A percentile compares a stretch with the other conserved stretches of the same genome.
Evolutionary conservation across 2,888 invertebrate genomes (phyloP).

Genomic region (Chirona hameri): DNA sequence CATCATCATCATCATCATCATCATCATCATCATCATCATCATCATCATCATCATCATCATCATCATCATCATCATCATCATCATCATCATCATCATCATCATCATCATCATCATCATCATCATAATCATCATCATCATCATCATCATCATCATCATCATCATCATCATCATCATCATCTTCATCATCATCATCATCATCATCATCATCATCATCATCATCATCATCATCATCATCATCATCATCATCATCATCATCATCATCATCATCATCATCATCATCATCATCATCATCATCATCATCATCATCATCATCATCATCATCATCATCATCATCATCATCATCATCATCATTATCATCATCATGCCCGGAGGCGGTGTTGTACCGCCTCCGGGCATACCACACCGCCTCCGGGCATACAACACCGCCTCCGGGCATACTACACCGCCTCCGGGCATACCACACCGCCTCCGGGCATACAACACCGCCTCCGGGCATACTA

Average conservation of each 20-base stretch:
- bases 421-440: too few relatives aligned
- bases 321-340: constrained; percentile 22
- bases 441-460: too few relatives aligned
- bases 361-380: too few relatives aligned
- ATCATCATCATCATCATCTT: constrained; percentile 12
- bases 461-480: too few relatives aligned
- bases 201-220: constrained; percentile 22
- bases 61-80: constrained; percentile 22
- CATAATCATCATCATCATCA: too few relatives aligned
- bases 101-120: too few relatives aligned
- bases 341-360: constrained; percentile 22
- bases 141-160: constrained; percentile 22
- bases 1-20: too few relatives aligned
- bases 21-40: constrained; percentile 22
- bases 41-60: constrained; percentile 22
- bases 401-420: too few relatives aligned
- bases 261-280: constrained; percentile 22
- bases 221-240: constrained; percentile 22
- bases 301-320: constrained; percentile 22
- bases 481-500: too few relatives aligned
- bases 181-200: background rate
- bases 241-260: constrained; percentile 22
- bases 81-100: too few relatives aligned
- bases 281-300: constrained; percentile 22
- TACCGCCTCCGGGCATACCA: too few relatives aligned